Base-by-base conservation (phyloP, 2,113 vertebrate species). In the Saimiri boliviensis region DNA sequence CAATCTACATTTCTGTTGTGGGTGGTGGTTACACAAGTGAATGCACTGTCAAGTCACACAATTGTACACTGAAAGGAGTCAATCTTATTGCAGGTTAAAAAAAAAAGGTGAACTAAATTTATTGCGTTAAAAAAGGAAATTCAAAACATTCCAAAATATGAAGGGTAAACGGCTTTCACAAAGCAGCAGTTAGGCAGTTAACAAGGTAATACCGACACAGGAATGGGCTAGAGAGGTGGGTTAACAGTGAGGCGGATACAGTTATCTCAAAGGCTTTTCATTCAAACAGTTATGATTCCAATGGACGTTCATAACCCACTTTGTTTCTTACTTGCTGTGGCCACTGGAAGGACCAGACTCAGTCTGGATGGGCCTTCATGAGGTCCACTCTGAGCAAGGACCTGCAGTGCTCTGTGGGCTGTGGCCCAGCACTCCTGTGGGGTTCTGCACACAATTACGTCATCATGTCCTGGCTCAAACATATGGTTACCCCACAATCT, bases 111-210 rank as follows among this genome's bases (percentile, higher is more conserved):
- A 66, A n/a, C 77, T 83, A 90, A 56, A 79, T 66, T 79, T 71
- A 79, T 19, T 56, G 27, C 68, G 63, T 66, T 82, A 56, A 76
- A 63, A 83, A 66, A 45, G 35, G 8, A 56, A 40, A 74, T 27
- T 79, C n/a, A 37, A 83, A 66, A 92, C n/a, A 95, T 47, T 79
- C 47, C 68, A 86, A 93, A 93, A 73, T 45, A 82, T 47, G n/a
- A 77, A 73, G 30, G 9, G 20, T 77, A 63, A 66, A 60, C 6
- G 37, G 47, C 49, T 89, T 88, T 89, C 66, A 95, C 42, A 85
- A 71, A 97, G 16, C n/a, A n/a, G 16, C 20, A 8, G 56, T 49
- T 45, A 16, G 35, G 77, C 3, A n/a, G 6, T 25, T 32, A 88
- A 92, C 6, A 80, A 32, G 17, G 21, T 23, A 74, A 40, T 7